Evolutionary conservation across 2,113 vertebrate genomes (phyloP).

Genomic region (Psettodes erumei): DNA sequence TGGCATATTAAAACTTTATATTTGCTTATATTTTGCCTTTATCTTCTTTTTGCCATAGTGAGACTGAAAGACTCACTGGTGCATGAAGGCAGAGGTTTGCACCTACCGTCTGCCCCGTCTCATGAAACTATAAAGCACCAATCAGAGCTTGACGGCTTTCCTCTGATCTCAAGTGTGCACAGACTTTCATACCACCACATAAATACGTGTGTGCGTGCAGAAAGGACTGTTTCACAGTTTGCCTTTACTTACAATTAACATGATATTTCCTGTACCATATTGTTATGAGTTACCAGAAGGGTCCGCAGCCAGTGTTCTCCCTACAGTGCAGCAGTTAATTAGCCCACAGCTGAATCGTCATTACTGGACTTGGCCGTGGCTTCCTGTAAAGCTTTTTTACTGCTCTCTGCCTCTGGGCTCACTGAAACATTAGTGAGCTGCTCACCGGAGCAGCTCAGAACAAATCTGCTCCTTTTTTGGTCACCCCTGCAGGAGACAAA

Average conservation of each 20-base stretch:
- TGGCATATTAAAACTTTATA: slow-evolving; percentile 32
- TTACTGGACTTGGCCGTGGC: slow-evolving; percentile 32
- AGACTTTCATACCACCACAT: neutral
- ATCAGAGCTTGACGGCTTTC: neutral
- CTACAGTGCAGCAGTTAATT: slow-evolving; percentile 32
- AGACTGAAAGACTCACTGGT: slow-evolving; percentile 17
- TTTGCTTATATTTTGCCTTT: neutral
- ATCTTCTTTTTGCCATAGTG: neutral
- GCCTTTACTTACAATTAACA: slow-evolving; percentile 35
- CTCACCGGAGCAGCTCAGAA: neutral
- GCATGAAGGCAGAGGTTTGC: neutral
- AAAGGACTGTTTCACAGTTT: slow-evolving; percentile 12
- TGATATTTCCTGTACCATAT: slow-evolving; percentile 43
- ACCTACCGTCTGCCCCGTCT: neutral
- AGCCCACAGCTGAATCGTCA: slow-evolving; percentile 39
- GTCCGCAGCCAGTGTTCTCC: slow-evolving; percentile 11
- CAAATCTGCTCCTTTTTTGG: neutral
- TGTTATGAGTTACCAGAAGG: slow-evolving; percentile 41
- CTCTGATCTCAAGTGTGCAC: slow-evolving; percentile 3
- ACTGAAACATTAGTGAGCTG: slow-evolving; percentile 27
- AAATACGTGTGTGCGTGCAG: neutral
- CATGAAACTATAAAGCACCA: no score
- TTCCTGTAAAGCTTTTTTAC: slow-evolving; percentile 56
- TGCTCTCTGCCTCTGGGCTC: slow-evolving; percentile 14
- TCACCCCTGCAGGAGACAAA: slow-evolving; percentile 7